Conservation (phyloP, 2,797 vertebrate species). For the Gorsachius magnificus region DNA sequence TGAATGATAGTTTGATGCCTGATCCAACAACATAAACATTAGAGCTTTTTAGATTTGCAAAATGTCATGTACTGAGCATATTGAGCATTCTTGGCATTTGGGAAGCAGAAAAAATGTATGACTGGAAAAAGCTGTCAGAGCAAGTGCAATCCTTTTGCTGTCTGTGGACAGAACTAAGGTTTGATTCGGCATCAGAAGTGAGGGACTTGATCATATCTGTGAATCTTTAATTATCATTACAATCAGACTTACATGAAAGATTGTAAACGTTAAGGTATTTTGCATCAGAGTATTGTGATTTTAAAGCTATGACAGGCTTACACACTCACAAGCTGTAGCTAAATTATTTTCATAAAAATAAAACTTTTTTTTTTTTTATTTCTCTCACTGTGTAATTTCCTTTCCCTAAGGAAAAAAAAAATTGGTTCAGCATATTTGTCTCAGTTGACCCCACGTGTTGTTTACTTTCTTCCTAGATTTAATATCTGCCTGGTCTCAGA, state of each 20-base stretch:
- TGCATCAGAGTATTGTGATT: background rate
- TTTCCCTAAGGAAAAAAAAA: background rate
- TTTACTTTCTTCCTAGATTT: background rate
- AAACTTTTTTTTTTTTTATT: background rate
- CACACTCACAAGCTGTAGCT: background rate
- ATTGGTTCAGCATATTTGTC: background rate
- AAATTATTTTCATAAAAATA: background rate
- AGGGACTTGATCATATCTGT: background rate
- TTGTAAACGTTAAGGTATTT: background rate
- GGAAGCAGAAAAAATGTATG: background rate
- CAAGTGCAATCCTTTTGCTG: background rate
- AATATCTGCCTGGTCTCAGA: background rate
- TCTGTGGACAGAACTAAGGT: background rate
- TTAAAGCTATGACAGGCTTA: background rate
- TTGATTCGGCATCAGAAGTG: background rate
- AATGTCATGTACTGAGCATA: background rate
- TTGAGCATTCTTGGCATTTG: background rate
- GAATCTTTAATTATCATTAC: background rate
- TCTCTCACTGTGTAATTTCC: background rate
- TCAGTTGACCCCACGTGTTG: background rate
- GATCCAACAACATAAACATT: conserved; percentile 6
- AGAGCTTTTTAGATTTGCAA: background rate
- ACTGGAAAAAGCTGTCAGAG: background rate
- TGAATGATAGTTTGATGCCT: conserved; percentile 8
- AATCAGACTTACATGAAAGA: background rate